Base-by-base conservation (phyloP, 1,140 invertebrate species). In the Neodiprion virginianus region DNA sequence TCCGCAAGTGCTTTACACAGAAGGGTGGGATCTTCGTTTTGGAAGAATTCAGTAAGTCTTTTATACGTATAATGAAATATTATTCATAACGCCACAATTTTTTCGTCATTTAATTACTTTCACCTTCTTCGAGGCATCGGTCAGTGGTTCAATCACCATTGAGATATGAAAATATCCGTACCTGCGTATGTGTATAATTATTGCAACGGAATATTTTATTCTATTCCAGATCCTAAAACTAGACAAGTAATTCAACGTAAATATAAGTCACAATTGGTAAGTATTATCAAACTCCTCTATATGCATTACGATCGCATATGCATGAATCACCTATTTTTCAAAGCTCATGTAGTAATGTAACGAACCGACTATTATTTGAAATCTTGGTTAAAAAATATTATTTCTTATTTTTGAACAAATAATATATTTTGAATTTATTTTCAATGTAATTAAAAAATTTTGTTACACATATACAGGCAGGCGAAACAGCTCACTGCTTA, bases 1-100 rank as follows among this genome's bases (percentile, higher is more conserved):
- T 99, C 90, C 94, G 97, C 89, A 99, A 99, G 91, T 99, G 98
- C 92, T 99, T 99, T 91, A 98, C 97, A 74, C 96, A 97, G 89
- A 98, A 98, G 90, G 98, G 98, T 87, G 97, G 96, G 87, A 96
- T 99, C 87, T 99, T 99, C 92, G 95, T 99, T 86, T 92, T 99
- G 87, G 98, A 99, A 92, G 98, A 99, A 93, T 98, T 94, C 90
- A 98, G 97, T 99, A 93, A 97, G 96, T 95, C 85, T 83, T 73
- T 79, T 74, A 80, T 72, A n/a, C 67, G 53, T 75, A 67, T 74
- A 73, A 76, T 76, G 67, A 40, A 69, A 28, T 47, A 70, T 21
- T 53, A 70, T 68, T 53, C 1, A 69, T 10, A 68, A 48, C 61
- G 14, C 69, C 48, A 68, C 75, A 73, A 48, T 66, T 71, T 66